Conservation (phyloP, 2,113 vertebrate species). For the Chloroceryle aenea region DNA sequence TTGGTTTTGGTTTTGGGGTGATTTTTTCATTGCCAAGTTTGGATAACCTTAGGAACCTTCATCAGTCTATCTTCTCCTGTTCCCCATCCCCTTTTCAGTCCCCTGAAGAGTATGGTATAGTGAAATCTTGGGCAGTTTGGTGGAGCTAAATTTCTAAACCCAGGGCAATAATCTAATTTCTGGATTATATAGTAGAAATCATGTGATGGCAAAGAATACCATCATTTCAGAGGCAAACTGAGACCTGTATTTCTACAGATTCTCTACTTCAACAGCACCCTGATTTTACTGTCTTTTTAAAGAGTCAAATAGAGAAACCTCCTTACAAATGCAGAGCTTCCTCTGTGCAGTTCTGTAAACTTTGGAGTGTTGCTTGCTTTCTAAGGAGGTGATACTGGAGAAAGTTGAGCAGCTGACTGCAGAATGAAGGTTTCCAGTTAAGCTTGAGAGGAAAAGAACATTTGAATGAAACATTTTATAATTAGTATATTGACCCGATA, state of each 20-base stretch:
- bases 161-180: conserved; percentile 1
- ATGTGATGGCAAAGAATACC: not conserved
- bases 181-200: not conserved
- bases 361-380: not conserved
- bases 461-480: not conserved
- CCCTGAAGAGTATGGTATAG: not conserved
- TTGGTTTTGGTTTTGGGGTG: not conserved
- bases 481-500: not conserved
- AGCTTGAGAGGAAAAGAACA: not conserved
- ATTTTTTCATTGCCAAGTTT: not conserved
- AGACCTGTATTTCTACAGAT: not conserved
- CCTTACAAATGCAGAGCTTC: not conserved
- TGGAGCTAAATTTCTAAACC: not conserved
- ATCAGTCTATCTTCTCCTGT: not conserved
- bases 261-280: not conserved
- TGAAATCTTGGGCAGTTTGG: not conserved
- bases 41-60: not conserved
- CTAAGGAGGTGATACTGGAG: not conserved
- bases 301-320: not conserved
- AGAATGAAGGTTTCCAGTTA: not conserved
- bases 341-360: not conserved
- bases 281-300: not conserved
- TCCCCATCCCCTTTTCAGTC: not conserved
- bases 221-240: conserved; percentile 13
- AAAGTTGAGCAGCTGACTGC: not conserved